These are phyloP conservation scores for Carapus acus DNA, from an alignment of 2,797 vertebrate genomes.

Conservation along the genomic window DNA sequence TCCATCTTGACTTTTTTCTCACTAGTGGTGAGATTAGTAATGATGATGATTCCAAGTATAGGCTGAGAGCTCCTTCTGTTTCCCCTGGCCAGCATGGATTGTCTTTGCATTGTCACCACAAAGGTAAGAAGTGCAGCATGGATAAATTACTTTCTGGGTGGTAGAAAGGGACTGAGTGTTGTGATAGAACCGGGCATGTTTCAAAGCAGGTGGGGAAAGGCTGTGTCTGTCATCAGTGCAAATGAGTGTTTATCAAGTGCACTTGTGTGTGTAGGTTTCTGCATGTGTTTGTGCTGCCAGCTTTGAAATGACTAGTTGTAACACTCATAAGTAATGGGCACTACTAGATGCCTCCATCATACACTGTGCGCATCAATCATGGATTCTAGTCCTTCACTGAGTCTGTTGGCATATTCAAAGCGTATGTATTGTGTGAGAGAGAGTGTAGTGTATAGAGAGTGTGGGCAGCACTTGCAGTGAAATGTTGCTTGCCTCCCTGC, in stretches of 20 bases:
- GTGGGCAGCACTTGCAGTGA: constrained; percentile 4
- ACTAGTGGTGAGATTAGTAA: constrained; percentile 63
- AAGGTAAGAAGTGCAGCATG: constrained; percentile 80
- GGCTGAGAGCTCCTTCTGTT: constrained; percentile 70
- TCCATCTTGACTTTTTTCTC: constrained; percentile 60
- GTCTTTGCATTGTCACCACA: constrained; percentile 97
- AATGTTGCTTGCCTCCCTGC: constrained; percentile 6
- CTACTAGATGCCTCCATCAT: neutral
- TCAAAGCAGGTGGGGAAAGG: constrained; percentile 34
- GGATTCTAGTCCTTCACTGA: neutral
- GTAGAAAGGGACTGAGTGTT: constrained; percentile 31
- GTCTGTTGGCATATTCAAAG: neutral
- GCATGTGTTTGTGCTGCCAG: constrained; percentile 13
- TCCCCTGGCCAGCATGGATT: constrained; percentile 83
- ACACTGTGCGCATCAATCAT: neutral
- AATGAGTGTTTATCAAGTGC: constrained; percentile 25
- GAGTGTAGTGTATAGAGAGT: too few species aligned
- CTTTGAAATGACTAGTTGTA: too few species aligned
- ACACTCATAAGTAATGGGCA: too few species aligned
- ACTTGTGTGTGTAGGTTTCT: constrained; percentile 10
- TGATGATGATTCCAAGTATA: constrained; percentile 76
- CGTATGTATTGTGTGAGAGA: neutral
- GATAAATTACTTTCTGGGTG: constrained; percentile 33
- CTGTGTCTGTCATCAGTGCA: constrained; percentile 13
- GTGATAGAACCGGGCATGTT: constrained; percentile 33